Evolutionary conservation across 2,888 invertebrate species (phyloP).

Genomic region (Diachrysia chrysitis): DNA sequence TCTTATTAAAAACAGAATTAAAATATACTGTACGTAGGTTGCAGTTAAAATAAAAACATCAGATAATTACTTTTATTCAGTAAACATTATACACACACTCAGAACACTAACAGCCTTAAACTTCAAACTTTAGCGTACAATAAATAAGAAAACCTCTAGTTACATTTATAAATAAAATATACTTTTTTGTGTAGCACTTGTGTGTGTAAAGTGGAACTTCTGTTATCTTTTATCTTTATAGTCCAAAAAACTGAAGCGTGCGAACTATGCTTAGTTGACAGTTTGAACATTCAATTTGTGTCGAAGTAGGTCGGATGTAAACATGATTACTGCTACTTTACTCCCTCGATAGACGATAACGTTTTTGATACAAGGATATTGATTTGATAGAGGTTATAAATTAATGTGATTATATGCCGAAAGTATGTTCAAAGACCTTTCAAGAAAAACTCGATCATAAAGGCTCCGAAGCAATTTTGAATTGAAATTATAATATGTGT

Average conservation of each 20-base stretch:
- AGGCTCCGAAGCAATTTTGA: not conserved
- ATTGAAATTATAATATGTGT: not conserved
- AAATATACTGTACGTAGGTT: not conserved
- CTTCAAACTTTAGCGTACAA: no score
- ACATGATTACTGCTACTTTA: conserved; percentile 28
- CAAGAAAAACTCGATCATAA: not conserved
- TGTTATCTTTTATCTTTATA: not conserved
- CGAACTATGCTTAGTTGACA: conserved; percentile 41
- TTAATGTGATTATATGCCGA: not conserved
- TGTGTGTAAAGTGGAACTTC: conserved; percentile 16
- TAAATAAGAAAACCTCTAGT: no score
- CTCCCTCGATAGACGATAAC: not conserved
- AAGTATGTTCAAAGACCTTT: not conserved
- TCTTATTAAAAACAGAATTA: not conserved
- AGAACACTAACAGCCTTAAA: no score
- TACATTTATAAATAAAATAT: no score
- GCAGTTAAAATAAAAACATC: not conserved
- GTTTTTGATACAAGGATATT: conserved; percentile 24
- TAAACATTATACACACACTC: no score
- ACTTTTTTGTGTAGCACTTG: not conserved
- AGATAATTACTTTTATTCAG: no score
- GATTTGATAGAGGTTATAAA: conserved; percentile 9
- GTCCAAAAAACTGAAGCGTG: conserved; percentile 13
- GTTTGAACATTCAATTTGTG: conserved; percentile 46
- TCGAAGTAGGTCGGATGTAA: conserved; percentile 39